phyloP scores from a whole-genome alignment of 1,140 invertebrate species.

The Oncopodura yosiiana region DNA sequence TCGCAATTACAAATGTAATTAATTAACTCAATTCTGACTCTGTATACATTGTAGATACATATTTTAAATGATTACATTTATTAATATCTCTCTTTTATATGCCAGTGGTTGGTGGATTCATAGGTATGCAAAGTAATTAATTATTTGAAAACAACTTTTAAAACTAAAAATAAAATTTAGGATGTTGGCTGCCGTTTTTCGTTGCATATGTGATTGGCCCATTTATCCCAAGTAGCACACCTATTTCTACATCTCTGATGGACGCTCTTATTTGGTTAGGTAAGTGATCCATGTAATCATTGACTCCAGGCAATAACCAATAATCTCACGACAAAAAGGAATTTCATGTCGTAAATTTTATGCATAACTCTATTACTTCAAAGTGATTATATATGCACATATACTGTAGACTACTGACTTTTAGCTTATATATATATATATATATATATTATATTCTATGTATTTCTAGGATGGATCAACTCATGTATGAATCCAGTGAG shows the following conservation, averaged over 20 bases:
- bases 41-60: too few relatives aligned
- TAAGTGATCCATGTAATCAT: conserved; percentile 31
- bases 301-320: background rate
- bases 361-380: background rate
- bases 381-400: background rate
- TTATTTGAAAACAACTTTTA: too few relatives aligned
- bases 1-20: too few relatives aligned
- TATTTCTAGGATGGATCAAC: conserved; percentile 65
- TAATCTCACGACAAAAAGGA: background rate
- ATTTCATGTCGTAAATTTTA: background rate
- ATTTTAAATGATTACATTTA: too few relatives aligned
- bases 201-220: conserved; percentile 70
- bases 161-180: too few relatives aligned
- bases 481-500: conserved; percentile 78
- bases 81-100: too few relatives aligned
- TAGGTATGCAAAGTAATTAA: too few relatives aligned
- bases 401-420: background rate
- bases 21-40: too few relatives aligned
- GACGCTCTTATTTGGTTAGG: conserved; percentile 78
- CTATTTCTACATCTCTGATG: conserved; percentile 52
- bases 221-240: conserved; percentile 49
- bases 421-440: background rate
- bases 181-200: conserved; percentile 87
- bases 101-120: too few relatives aligned
- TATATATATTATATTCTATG: background rate